Evolutionary conservation across 2,888 invertebrate genomes (phyloP), one percentile per base, ranked within the genome.

Genomic region (Ligdia adustata): DNA sequence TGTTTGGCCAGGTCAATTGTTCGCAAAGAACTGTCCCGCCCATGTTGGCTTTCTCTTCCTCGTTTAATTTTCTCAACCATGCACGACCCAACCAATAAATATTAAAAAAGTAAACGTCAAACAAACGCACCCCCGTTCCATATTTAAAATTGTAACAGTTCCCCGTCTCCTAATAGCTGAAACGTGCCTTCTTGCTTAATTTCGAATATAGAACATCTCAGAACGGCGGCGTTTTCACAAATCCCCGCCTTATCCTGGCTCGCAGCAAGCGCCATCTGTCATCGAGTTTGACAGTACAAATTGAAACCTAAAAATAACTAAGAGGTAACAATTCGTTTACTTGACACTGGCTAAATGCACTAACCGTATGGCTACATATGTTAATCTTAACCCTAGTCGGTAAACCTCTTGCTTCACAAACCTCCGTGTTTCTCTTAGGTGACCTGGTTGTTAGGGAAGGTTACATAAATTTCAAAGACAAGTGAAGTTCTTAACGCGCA

Each of bases 251-350:
- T 66, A 66, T 66, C 68, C 66, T 53, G 60, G 68, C 69, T 62
- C 64, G 69, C 73, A 69, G 74, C 75, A 75, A 75, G 72, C 81
- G 82, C 84, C 85, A 80, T 87, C 82, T 86, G 85, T 87, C 88
- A 88, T 86, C 84, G 71, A 67, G 72, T 77, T 77, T 84, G 87
- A 88, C 87, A 84, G 78, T 79, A 82, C 80, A 83, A 84, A 82
- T 76, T 75, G 74, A 72, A 69, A 64, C 70, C 71, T 78, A 78
- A 80, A 83, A 83, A 83, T 78, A 79, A 74, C 57, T 22, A n/a
- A n/a, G n/a, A n/a, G n/a, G n/a, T n/a, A n/a, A n/a, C n/a, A n/a
- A n/a, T n/a, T n/a, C n/a, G n/a, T n/a, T n/a, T n/a, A n/a, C n/a
- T n/a, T n/a, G n/a, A n/a, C n/a, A n/a, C n/a, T n/a, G n/a, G n/a